Base-by-base conservation (phyloP, 2,113 vertebrate species). In the Oxygymnocypris stewartii region DNA sequence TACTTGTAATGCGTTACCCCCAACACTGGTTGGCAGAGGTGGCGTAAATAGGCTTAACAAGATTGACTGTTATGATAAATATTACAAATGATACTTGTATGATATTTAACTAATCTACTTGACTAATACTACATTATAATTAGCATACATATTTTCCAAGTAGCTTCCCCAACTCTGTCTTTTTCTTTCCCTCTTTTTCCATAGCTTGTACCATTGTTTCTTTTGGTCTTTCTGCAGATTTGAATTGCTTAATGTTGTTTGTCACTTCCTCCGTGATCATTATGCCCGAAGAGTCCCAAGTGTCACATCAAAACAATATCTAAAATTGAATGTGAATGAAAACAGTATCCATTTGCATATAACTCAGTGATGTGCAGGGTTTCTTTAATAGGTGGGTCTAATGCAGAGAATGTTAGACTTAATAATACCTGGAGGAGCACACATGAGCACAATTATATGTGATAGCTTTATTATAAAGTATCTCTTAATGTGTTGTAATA, bases 361-460 rank as follows among this genome's bases (percentile, higher is more conserved):
- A 16, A 77, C 12, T 49, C 42, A 31, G n/a, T 61, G 57, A 14
- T 1, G 44, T 51, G n/a, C 2, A 61, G 57, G 20, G 8, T 28
- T 28, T 77, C 16, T 54, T 31, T 37, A 61, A 61, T 61, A 61
- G 47, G 77, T 57, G 8, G 25, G n/a, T 31, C 40, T 65, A 78
- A 86, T 59, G 75, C 9, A 61, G 49, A 51, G 18, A 40, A 77
- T 74, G 63, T 51, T 82, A 79, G 61, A 54, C 81, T 74, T n/a
- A 61, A 59, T 79, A 37, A 49, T n/a, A 79, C 37, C 84, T 65
- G 2, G 6, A 79, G 75, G 51, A 67, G 81, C 79, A 51, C 84
- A 73, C 13, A 47, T 73, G 42, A 84, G 73, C 59, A 78, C 79
- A 65, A 88, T 75, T 79, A 86, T 13, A 57, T 88, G 80, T 35